Evolutionary conservation across 2,888 invertebrate species (phyloP), one percentile per base, ranked within the genome.

Genomic region (Chymomyza amoena): DNA sequence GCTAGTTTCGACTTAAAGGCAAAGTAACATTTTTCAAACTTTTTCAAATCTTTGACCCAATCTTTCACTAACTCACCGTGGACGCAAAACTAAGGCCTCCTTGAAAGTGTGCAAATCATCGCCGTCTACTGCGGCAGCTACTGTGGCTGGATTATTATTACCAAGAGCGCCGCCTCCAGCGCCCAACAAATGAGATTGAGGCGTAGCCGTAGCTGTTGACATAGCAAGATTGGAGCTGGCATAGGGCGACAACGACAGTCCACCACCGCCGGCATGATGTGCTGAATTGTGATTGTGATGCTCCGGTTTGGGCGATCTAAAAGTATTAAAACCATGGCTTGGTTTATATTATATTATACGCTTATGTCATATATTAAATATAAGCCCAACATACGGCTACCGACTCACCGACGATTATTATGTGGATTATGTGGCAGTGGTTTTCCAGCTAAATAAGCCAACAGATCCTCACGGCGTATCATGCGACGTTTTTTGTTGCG

Each of bases 391-490:
- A 45, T 45, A 45, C n/a, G 6, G 6, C n/a, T 45, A 51, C 52
- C 92, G 74, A 90, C 90, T 90, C 89, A 90, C 90, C 90, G 90
- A 89, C 90, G 90, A 81, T 88, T 90, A 93, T 92, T 93, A 93
- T 93, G 84, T 81, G 85, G 75, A 82, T 84, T 79, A 82, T 84
- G 93, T 73, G 95, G 95, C 70, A 94, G 93, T 78, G 94, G 93
- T 91, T 94, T 94, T 39, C 96, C 96, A 81, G 95, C 94, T 70
- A 96, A 93, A 92, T 95, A 96, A 18, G 96, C 95, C 82, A 96
- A 92, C 32, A 96, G 92, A 89, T 96, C 96, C 88, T 96, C 96
- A 54, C 96, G 93, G 32, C 95, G 93, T 80, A 96, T 96, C 90
- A 94, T 93, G 79, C 95, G 93, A 67, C 91, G 88, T 91, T 95